Base-by-base conservation (phyloP, 2,888 invertebrate species). In the Tachina grossa region DNA sequence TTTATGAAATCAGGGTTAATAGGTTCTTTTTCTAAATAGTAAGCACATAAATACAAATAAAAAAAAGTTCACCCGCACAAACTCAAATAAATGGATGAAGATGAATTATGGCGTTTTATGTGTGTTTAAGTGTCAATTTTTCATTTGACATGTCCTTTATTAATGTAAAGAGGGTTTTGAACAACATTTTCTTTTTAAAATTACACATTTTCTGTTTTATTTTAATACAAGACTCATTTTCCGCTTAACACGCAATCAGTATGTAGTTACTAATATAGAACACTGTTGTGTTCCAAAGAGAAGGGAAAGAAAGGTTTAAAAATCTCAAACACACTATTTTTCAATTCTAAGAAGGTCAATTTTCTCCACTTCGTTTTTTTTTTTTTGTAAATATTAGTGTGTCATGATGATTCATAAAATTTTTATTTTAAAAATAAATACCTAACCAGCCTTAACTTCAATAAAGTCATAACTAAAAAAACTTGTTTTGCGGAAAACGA, bases 71-170 rank as follows among this genome's bases (percentile, higher is more conserved):
- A 63, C 13, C 19, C 51, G n/a, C 16, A 14, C 16, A 19, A 10
- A 57, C 14, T 6, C 5, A 16, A 2, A 77, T 66, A 9, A 68
- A 69, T 69, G 39, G 41, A 57, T 57, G 41, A 57, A 59, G 57
- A 59, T 69, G 68, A 57, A 47, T 57, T 41, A 71, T 68, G 59
- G 47, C 41, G 47, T 31, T 63, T 57, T 55, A 57, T 47, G 53
- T 76, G 55, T 77, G 74, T 79, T 72, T 43, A 75, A 80, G 74
- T 85, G 85, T 86, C 76, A 83, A 80, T 80, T 77, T 66, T 83
- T 80, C 77, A 77, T 83, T 83, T 83, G 83, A 80, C 76, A 76
- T 80, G 51, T 68, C 76, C 79, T 83, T 83, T 80, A 72, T 80
- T 77, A 77, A 65, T 75, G 61, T 45, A 71, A 76, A 82, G 22